Percentiles rank a stretch among this genome's conserved stretches.
These are phyloP conservation scores for Sebastes trivittatus DNA, from an alignment of 2,797 vertebrate species.

Conservation along the genomic window DNA sequence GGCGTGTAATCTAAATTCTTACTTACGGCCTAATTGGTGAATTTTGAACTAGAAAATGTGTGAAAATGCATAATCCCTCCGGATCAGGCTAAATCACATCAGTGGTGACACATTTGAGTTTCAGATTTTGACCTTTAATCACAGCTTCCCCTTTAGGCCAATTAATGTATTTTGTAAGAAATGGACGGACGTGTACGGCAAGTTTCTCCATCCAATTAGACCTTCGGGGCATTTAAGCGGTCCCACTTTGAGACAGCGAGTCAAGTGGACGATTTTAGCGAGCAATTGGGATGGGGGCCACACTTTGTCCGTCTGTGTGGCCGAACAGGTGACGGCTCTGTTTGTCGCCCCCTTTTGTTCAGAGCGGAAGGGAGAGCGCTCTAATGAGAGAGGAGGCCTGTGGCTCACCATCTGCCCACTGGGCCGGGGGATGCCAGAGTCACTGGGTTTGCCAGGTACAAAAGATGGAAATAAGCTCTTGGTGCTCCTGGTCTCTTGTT, in stretches of 20 bases:
- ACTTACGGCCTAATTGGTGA: not conserved
- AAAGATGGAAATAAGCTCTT: slow-evolving; percentile 17
- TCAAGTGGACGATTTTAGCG: slow-evolving; percentile 1
- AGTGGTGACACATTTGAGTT: not conserved
- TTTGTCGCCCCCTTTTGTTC: slow-evolving; percentile 72
- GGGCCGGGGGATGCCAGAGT: slow-evolving; percentile 58
- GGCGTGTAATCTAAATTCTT: not conserved
- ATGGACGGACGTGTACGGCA: not conserved
- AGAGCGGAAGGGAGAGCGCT: slow-evolving; percentile 68
- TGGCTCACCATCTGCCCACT: slow-evolving; percentile 79
- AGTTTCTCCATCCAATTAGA: not conserved
- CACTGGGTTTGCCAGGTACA: slow-evolving; percentile 62
- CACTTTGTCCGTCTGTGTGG: slow-evolving; percentile 13
- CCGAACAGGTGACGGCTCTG: slow-evolving; percentile 66
- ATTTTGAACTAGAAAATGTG: not conserved
- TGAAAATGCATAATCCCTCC: not conserved
- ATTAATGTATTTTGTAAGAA: not conserved
- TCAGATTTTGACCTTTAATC: slow-evolving; percentile 18
- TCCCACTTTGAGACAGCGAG: not conserved
- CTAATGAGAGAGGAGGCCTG: slow-evolving; percentile 66
- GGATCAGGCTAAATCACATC: not conserved
- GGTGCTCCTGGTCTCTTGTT: slow-evolving; percentile 18
- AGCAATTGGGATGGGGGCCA: not conserved
- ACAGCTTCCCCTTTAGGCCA: not conserved
- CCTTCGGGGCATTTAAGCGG: not conserved